Conservation (phyloP, 1,140 invertebrate genomes). For the Cydia splendana region DNA sequence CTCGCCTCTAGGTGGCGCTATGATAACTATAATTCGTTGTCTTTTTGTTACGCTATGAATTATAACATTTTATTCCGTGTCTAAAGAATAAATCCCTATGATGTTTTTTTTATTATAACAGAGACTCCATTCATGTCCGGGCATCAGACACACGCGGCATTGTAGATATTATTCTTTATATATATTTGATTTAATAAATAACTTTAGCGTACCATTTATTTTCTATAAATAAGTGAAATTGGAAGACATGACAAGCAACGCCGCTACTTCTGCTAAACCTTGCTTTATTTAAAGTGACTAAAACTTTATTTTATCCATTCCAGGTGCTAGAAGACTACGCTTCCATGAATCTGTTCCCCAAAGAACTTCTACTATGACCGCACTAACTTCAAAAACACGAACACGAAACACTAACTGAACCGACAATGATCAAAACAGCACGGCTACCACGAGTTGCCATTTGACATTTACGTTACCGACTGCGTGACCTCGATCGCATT, state of each 20-base stretch:
- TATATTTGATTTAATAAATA: no score
- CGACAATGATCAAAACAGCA: background rate
- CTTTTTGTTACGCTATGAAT: no score
- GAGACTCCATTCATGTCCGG: no score
- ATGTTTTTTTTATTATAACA: no score
- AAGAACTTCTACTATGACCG: slow-evolving; percentile 80
- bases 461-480: no score
- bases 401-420: background rate
- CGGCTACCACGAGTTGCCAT: no score
- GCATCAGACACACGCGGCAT: no score
- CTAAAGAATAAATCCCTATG: no score
- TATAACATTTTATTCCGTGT: no score
- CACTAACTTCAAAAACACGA: slow-evolving; percentile 26
- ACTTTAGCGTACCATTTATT: background rate
- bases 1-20: background rate
- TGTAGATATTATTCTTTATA: no score
- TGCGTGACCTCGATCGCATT: no score
- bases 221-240: background rate
- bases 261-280: background rate
- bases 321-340: slow-evolving; percentile 86
- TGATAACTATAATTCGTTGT: no score
- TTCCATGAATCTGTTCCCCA: slow-evolving; percentile 87
- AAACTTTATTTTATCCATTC: slow-evolving; percentile 49
- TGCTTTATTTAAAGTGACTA: background rate
- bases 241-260: background rate